Conservation (phyloP, 2,113 vertebrate genomes). For the Hippotragus niger region DNA sequence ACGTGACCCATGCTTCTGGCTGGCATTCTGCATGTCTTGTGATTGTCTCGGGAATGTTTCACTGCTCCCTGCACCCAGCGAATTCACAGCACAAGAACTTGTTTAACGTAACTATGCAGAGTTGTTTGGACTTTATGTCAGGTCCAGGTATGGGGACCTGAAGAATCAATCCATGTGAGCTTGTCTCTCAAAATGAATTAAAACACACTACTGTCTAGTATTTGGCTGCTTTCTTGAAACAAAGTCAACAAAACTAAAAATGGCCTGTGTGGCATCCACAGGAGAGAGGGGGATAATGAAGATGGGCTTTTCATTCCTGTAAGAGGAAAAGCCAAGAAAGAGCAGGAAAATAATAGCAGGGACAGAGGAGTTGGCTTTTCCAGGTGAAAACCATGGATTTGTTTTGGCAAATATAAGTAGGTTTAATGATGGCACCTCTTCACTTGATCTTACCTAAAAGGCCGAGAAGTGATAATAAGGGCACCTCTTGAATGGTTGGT, state of each 20-base stretch:
- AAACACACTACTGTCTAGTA: constrained; percentile 65
- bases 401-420: background rate
- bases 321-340: background rate
- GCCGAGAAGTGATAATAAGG: background rate
- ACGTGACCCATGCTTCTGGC: constrained; percentile 82
- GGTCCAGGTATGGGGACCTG: constrained; percentile 62
- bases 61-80: constrained; percentile 75
- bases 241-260: background rate
- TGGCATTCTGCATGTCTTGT: constrained; percentile 82
- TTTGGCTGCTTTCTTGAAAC: constrained; percentile 60
- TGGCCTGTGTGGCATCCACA: background rate
- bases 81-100: constrained; percentile 64
- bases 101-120: constrained; percentile 80
- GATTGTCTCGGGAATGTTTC: constrained; percentile 81
- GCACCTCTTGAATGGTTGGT: background rate
- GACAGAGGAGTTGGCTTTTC: background rate
- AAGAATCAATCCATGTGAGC: constrained; percentile 74
- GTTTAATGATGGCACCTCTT: background rate
- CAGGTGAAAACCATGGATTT: background rate
- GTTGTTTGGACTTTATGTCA: constrained; percentile 77
- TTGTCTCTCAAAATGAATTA: constrained; percentile 80
- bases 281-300: background rate
- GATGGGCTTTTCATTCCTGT: background rate
- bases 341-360: background rate
- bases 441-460: background rate